Base-by-base conservation (phyloP, 1,140 invertebrate species). In the Zaprionus taronus region DNA sequence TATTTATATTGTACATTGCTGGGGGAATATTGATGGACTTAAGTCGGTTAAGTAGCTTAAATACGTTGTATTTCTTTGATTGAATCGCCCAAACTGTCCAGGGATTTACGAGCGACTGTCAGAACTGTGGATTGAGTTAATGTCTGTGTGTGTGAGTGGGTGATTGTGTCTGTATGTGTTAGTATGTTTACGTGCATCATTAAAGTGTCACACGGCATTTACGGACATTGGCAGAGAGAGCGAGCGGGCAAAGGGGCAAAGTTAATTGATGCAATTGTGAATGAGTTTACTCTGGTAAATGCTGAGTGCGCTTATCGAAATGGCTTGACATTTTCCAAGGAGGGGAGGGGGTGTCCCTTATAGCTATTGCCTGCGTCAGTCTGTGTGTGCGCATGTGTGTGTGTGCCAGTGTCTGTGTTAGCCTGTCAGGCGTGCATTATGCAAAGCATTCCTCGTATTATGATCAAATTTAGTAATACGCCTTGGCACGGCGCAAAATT, bases 11-110 rank as follows among this genome's bases (percentile, higher is more conserved):
- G 22, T 5, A 24, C 20, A 51, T 51, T 51, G 20, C 12, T 24
- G 3, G 47, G 47, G 34, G 55, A 76, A 72, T 72, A 76, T 72
- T 76, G 72, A 75, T 75, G 64, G 55, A 72, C 58, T 76, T 66
- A 61, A 76, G 73, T 65, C 53, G 61, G 20, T 60, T 76, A 76
- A 76, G 73, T 72, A 71, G 73, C 73, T 76, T 76, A 65, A 76
- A 34, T 71, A 53, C 53, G 51, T 41, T 24, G 34, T 63, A 31
- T 57, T 60, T 55, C 60, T 63, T 64, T 70, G 22, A 56, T 36
- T 57, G 55, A 34, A 26, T 31, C 24, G 22, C n/a, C 22, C 26
- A 38, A 14, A 6, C 1, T 41, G 38, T 57, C 38, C 55, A 58
- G 72, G 67, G 72, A 75, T 71, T 75, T 71, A 57, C 51, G 66